These are phyloP conservation scores for Bombylius discolor DNA, from an alignment of 2,888 invertebrate genomes.

Conservation along the genomic window DNA sequence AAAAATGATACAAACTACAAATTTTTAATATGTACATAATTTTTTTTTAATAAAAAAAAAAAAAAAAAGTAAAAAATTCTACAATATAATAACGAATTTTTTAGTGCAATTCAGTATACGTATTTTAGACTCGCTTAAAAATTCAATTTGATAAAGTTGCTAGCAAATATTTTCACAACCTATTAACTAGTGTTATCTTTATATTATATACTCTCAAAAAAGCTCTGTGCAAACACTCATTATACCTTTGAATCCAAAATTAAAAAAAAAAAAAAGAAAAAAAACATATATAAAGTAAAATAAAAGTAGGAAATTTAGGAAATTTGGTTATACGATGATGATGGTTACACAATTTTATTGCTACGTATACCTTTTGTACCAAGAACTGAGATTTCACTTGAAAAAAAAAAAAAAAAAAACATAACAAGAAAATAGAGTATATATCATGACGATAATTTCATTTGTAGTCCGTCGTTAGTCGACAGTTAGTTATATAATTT, in stretches of 20 bases:
- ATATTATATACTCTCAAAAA: too few species aligned
- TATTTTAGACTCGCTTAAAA: neutral
- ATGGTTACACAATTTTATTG: neutral
- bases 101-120: too few species aligned
- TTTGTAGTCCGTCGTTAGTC: neutral
- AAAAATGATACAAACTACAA: too few species aligned
- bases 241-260: neutral
- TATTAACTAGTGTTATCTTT: neutral
- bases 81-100: too few species aligned
- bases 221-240: neutral
- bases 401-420: neutral
- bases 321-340: neutral
- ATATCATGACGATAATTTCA: neutral
- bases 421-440: neutral
- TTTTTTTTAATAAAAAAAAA: too few species aligned
- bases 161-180: neutral
- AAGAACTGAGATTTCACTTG: too few species aligned
- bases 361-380: neutral
- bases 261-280: too few species aligned
- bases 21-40: too few species aligned
- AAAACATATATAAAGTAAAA: too few species aligned
- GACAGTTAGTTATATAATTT: neutral
- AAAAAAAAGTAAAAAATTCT: too few species aligned
- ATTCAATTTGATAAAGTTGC: neutral
- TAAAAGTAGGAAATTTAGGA: neutral